Base-by-base conservation (phyloP, 2,113 vertebrate genomes). In the Hystrix cristata region DNA sequence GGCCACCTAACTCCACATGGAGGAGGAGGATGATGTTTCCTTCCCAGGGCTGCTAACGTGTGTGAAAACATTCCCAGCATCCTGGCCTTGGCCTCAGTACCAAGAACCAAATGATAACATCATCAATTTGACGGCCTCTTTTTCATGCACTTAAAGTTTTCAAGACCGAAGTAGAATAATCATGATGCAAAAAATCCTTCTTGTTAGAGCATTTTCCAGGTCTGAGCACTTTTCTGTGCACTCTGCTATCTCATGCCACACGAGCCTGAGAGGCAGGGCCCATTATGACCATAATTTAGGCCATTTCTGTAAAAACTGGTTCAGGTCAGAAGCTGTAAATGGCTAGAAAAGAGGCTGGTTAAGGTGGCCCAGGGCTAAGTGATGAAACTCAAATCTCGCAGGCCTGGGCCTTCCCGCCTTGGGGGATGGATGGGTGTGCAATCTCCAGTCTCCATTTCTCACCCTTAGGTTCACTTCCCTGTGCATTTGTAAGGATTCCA, bases 61-160 rank as follows among this genome's bases (percentile, higher is more conserved):
- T 93, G 59, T 92, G 96, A 76, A 94, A 90, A 91, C 76, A 95
- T 64, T 76, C n/a, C 15, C 7, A 15, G 34, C 25, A 18, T 90
- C 46, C 48, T 31, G 48, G 57, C 4, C 0, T 62, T 69, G 18
- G 38, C 25, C 0, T 2, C 46, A 48, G 51, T 59, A 51, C 60
- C 53, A n/a, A 34, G 48, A 86, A 78, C 53, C n/a, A 34, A 34
- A 82, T 59, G 65, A 64, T 34, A 95, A 90, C 90, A 95, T 65
- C 53, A 59, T 87, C 78, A 29, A 48, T 71, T n/a, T 59, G 62
- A 90, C 23, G 71, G 78, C 62, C 67, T 87, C 16, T 92, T 83
- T 96, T 90, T 81, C 82, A 79, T 71, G 46, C 90, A 95, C 86
- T 90, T 92, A 76, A 72, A 27, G 83, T 91, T 96, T 97, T 84